Percentiles rank a stretch among this genome's conserved stretches.
phyloP scores from a whole-genome alignment of 2,113 vertebrate genomes.

The Chinchilla lanigera region DNA sequence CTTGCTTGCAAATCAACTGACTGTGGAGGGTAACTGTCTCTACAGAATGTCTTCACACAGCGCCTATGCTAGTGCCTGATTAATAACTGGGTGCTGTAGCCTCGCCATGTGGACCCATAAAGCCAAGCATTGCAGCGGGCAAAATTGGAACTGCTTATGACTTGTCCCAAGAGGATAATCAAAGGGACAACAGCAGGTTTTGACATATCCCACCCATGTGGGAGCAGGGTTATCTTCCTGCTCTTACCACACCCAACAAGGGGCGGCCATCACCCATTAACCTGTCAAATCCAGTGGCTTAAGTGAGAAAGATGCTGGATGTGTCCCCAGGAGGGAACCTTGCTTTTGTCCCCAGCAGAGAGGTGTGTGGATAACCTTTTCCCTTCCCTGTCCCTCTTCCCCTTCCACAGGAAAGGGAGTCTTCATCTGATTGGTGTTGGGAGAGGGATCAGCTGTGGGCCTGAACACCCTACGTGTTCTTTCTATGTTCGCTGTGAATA shows the following conservation, averaged over 20 bases:
- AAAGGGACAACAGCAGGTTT: neutral
- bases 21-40: neutral
- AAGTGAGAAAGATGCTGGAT: neutral
- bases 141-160: neutral
- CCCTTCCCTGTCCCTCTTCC: neutral
- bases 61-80: neutral
- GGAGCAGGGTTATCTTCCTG: neutral
- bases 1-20: neutral
- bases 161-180: neutral
- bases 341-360: neutral
- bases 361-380: neutral
- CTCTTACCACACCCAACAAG: neutral
- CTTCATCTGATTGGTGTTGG: neutral
- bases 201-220: neutral
- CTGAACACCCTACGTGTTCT: neutral
- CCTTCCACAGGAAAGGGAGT: neutral
- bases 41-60: neutral
- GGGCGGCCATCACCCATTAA: neutral
- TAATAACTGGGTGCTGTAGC: neutral
- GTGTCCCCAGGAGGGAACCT: neutral
- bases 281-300: neutral
- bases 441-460: neutral
- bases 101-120: neutral
- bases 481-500: neutral
- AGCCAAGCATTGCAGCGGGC: neutral